Percentiles rank a stretch among this genome's conserved stretches.
Conservation (phyloP, 2,797 vertebrate species). For the Pyrocephalus nanus region DNA sequence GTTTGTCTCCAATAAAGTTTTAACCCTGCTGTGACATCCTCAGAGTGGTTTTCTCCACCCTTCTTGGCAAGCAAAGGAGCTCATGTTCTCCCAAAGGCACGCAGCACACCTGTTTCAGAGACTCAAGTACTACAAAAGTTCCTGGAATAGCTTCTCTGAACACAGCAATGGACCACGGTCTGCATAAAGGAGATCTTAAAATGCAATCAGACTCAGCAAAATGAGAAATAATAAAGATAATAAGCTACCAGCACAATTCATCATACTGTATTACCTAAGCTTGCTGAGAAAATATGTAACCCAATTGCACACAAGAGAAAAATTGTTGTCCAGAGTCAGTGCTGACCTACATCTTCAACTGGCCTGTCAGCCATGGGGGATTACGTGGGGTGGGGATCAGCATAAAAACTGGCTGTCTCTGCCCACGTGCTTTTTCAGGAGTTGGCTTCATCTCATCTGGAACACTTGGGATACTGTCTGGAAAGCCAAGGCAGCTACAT, state of each 20-base stretch:
- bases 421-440: background rate
- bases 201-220: background rate
- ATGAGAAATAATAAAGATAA: background rate
- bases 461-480: conserved; percentile 16
- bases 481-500: conserved; percentile 36
- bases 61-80: background rate
- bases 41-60: background rate
- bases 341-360: background rate
- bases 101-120: background rate
- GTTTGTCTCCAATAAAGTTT: background rate
- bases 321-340: background rate
- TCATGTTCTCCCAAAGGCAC: background rate
- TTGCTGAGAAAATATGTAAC: background rate
- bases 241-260: background rate
- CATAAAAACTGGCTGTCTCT: conserved; percentile 5
- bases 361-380: background rate
- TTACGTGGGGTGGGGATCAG: background rate
- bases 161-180: background rate
- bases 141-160: background rate
- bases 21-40: background rate
- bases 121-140: background rate
- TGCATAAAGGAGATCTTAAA: background rate
- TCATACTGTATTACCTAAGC: background rate
- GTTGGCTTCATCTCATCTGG: conserved; percentile 36
- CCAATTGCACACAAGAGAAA: background rate